Evolutionary conservation across 2,888 invertebrate genomes (phyloP).

Genomic region (Philopedon plagiatum): DNA sequence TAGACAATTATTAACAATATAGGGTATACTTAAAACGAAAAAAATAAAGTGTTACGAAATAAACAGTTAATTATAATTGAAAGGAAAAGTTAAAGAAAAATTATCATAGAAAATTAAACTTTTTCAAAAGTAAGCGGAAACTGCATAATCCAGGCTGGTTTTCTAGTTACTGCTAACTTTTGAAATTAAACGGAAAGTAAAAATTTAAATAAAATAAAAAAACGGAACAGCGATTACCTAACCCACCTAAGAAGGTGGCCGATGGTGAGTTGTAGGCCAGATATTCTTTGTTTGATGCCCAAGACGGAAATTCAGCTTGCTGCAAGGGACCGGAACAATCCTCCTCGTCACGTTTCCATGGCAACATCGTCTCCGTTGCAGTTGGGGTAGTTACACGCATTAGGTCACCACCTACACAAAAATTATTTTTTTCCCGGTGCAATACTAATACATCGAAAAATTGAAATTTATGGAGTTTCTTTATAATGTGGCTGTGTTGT

Average conservation of each 20-base stretch:
- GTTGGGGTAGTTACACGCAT: conserved; percentile 88
- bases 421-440: neutral
- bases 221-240: neutral
- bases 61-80: too few relatives aligned
- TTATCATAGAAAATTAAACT: too few relatives aligned
- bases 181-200: conserved; percentile 11
- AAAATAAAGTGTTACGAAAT: too few relatives aligned
- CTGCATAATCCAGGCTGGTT: neutral
- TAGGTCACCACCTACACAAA: conserved; percentile 72
- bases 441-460: neutral
- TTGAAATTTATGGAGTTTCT: too few relatives aligned
- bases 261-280: conserved; percentile 92
- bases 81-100: too few relatives aligned
- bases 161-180: neutral
- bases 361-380: conserved; percentile 90
- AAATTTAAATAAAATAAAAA: neutral
- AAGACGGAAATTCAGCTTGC: conserved; percentile 92
- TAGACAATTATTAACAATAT: too few relatives aligned
- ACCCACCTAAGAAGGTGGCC: conserved; percentile 87
- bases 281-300: conserved; percentile 96
- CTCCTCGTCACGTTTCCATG: conserved; percentile 91
- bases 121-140: neutral
- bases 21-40: too few relatives aligned
- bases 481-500: too few relatives aligned
- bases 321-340: conserved; percentile 75